Conservation (phyloP, 2,797 vertebrate genomes). For the Schizopygopsis pylzovi region DNA sequence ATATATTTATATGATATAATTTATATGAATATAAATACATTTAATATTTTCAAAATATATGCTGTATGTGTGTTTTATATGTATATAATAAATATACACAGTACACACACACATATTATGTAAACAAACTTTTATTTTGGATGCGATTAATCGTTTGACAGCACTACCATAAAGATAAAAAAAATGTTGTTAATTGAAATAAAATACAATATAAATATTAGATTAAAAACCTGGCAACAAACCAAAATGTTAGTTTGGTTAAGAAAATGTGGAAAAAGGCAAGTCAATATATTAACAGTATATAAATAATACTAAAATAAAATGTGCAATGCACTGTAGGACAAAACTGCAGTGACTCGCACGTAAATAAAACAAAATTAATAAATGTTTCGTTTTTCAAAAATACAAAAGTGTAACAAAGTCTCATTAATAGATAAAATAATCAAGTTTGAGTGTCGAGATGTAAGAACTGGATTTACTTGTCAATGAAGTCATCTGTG, state of each 20-base stretch:
- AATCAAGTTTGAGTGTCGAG: neutral
- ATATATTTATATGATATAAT: no score
- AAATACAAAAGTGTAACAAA: neutral
- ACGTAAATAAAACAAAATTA: neutral
- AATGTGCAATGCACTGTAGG: neutral
- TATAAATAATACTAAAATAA: neutral
- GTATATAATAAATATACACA: no score
- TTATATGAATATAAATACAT: no score
- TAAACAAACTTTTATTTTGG: no score
- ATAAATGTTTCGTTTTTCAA: neutral
- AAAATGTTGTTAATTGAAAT: neutral
- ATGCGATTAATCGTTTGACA: no score
- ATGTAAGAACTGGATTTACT: conserved; percentile 74
- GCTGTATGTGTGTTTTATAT: no score
- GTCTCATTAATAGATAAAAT: neutral
- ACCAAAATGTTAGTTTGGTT: neutral
- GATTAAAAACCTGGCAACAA: neutral
- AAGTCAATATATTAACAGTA: neutral
- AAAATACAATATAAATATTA: neutral
- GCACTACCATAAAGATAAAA: neutral
- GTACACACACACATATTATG: no score
- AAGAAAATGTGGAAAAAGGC: neutral
- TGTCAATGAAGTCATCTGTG: conserved; percentile 98
- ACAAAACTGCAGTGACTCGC: neutral
- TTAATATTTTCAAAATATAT: no score